Base-by-base conservation (phyloP, 2,797 vertebrate species). In the Hybognathus amarus region DNA sequence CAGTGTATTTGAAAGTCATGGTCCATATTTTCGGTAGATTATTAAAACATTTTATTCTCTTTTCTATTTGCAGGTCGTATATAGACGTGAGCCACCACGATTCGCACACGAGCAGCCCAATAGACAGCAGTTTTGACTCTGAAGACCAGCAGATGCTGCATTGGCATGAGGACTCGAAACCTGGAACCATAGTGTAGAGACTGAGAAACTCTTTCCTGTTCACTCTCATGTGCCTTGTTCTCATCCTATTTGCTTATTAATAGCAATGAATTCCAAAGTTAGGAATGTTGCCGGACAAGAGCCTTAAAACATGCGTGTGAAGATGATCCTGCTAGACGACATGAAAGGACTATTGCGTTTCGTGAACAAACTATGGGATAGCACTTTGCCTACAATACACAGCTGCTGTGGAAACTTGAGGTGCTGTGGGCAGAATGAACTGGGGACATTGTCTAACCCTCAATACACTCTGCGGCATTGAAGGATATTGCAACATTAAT, bases 121-220 rank as follows among this genome's bases (percentile, higher is more conserved):
- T 95, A 91, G 93, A 94, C 87, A 92, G 90, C 0, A 89, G 89
- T 87, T 87, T 93, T 89, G 94, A 96, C 75, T 90, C 92, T 9
- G 92, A 92, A 0, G 97, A 98, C 80, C 93, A 77, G 22, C 74
- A 96, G 92, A 96, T 91, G 83, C 89, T 99, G 24, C 93, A 94
- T 78, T 99, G 98, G 98, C 97, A 99, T 0, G 97, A 97, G 90
- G 95, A 97, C 88, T 97, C 97, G 10, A 97, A 98, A 90, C 97
- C 98, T 0, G 98, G 98, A 92, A 99, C 98, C 0, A 97, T 99
- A 69, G 98, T 99, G 83, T 99, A 97, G 90, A 27, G 67, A 71
- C 40, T 6, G 30, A 91, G 67, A 13, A 8, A 79, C 38, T 80
- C 79, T 87, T 90, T 84, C 15, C 71, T 87, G 79, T 89, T 83